Evolutionary conservation across 2,797 vertebrate species (phyloP).

Genomic region (Prionace glauca): DNA sequence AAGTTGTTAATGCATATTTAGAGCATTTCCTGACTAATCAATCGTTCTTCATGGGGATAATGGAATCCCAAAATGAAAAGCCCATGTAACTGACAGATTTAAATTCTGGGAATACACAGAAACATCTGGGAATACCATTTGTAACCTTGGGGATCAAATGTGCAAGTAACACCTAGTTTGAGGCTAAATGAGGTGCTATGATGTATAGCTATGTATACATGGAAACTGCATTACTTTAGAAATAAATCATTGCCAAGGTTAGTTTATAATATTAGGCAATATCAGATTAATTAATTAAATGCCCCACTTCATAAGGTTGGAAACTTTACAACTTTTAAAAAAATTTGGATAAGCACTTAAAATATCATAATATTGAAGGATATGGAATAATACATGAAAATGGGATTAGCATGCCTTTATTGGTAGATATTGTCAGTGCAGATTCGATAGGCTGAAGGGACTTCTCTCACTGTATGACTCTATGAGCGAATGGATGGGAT

Average conservation of each 20-base stretch:
- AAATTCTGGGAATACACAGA: background rate
- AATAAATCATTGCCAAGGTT: background rate
- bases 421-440: too few species aligned
- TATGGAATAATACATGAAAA: too few species aligned
- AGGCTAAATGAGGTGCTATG: background rate
- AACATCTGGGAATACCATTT: constrained; percentile 4
- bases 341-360: too few species aligned
- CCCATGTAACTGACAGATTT: background rate
- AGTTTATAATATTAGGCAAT: background rate
- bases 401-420: too few species aligned
- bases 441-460: too few species aligned
- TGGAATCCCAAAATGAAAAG: background rate
- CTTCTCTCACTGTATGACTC: too few species aligned
- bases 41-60: constrained; percentile 14
- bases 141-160: background rate
- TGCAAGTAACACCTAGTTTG: background rate
- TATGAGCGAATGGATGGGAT: too few species aligned
- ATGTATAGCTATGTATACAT: background rate
- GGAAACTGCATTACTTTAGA: background rate
- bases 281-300: constrained; percentile 1
- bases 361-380: too few species aligned
- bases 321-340: too few species aligned
- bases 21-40: constrained; percentile 22
- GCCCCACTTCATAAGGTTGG: background rate
- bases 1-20: background rate